Conservation (phyloP, 2,113 vertebrate genomes). For the Sorex fumeus region DNA sequence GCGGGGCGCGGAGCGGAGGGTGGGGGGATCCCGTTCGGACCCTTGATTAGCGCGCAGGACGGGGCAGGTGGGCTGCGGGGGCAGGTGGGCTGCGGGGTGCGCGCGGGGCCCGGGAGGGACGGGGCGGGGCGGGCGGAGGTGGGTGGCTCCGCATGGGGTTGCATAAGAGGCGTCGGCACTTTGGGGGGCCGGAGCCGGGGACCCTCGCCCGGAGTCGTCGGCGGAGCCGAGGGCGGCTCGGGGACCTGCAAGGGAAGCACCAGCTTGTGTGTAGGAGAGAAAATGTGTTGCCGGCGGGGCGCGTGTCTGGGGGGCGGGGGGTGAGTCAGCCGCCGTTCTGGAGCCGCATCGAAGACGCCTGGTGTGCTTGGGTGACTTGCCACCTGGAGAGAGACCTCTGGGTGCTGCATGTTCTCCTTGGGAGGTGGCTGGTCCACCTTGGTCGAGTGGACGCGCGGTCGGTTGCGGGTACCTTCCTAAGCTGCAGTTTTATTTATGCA, state of each 20-base stretch:
- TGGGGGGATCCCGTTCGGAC: too few relatives aligned
- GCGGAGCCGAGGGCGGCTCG: slow-evolving; percentile 33
- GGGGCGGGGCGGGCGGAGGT: too few relatives aligned
- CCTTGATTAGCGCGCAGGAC: too few relatives aligned
- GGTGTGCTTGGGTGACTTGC: slow-evolving; percentile 12
- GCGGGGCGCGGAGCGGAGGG: too few relatives aligned
- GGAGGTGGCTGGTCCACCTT: not conserved
- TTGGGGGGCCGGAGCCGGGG: slow-evolving; percentile 21
- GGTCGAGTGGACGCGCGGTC: not conserved
- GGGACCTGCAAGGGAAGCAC: slow-evolving; percentile 54
- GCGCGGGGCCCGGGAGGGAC: slow-evolving; percentile 4
- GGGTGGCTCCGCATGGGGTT: slow-evolving; percentile 26
- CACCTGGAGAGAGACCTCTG: slow-evolving; percentile 28
- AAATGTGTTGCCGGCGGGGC: slow-evolving; percentile 12
- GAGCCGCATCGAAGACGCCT: slow-evolving; percentile 56
- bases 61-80: too few relatives aligned
- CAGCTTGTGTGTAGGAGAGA: slow-evolving; percentile 79
- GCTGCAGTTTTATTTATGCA: slow-evolving; percentile 67
- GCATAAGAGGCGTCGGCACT: slow-evolving; percentile 56
- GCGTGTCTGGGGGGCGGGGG: not conserved
- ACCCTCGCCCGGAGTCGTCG: not conserved
- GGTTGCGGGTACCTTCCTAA: too few relatives aligned
- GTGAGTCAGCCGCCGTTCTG: slow-evolving; percentile 73
- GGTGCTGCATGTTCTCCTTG: not conserved
- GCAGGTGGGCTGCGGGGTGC: too few relatives aligned